These are phyloP conservation scores for Rhimphoctona megacephalus DNA, from an alignment of 2,888 invertebrate species.

Conservation along the genomic window DNA sequence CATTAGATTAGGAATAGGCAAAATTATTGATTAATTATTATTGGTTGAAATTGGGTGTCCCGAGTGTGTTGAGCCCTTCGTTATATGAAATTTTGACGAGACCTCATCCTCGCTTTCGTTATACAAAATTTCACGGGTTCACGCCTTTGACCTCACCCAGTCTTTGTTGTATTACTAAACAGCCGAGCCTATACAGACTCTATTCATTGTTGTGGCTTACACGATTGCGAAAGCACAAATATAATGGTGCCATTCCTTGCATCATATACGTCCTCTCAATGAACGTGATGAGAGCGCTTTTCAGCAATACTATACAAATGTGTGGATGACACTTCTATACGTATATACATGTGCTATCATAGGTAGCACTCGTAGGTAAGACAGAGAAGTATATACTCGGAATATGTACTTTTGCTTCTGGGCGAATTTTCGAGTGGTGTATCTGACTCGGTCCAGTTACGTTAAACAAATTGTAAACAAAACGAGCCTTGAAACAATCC, in stretches of 20 bases:
- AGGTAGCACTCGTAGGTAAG: background rate
- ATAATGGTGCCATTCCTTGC: slow-evolving; percentile 46
- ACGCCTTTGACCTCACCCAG: slow-evolving; percentile 35
- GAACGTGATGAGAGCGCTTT: slow-evolving; percentile 49
- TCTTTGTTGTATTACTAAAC: slow-evolving; percentile 15
- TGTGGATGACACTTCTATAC: background rate
- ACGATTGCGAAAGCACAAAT: slow-evolving; percentile 57
- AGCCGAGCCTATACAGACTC: slow-evolving; percentile 6
- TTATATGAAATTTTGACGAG: slow-evolving; percentile 32
- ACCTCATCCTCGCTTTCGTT: slow-evolving; percentile 43
- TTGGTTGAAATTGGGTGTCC: background rate
- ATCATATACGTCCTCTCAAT: slow-evolving; percentile 41
- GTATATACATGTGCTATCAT: background rate
- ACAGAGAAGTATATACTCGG: background rate
- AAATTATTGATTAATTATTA: background rate
- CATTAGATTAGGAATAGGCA: background rate
- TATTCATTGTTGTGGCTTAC: slow-evolving; percentile 35
- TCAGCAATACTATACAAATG: slow-evolving; percentile 28
- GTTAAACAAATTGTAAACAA: slow-evolving; percentile 52
- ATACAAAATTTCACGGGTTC: slow-evolving; percentile 57
- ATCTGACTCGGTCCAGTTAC: slow-evolving; percentile 58
- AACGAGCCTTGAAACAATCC: slow-evolving; percentile 3
- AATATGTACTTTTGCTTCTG: slow-evolving; percentile 12
- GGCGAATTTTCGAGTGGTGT: slow-evolving; percentile 26
- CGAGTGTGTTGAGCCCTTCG: background rate